phyloP scores from a whole-genome alignment of 2,113 vertebrate genomes.

The Esox niger region DNA sequence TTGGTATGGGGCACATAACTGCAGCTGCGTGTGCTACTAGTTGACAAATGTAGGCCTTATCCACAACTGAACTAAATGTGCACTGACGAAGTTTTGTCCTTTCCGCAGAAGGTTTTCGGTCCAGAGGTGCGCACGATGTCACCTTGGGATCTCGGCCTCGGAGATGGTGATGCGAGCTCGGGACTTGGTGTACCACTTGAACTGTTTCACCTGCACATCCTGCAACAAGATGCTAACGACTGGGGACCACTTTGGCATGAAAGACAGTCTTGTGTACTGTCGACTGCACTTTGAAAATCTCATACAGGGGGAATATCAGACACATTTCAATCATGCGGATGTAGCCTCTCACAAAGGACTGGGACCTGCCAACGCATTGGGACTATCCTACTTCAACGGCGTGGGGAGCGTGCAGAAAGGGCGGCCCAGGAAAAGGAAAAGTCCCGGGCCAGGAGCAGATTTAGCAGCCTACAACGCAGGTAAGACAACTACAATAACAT shows the following conservation, averaged over 20 bases:
- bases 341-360: conserved; percentile 87
- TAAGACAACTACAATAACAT: conserved; percentile 62
- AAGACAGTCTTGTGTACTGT: conserved; percentile 98
- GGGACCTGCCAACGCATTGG: conserved; percentile 85
- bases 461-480: conserved; percentile 96
- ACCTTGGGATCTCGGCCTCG: conserved; percentile 98
- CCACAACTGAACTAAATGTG: not conserved
- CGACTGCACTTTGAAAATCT: conserved; percentile 98
- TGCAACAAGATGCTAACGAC: conserved; percentile 99
- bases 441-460: conserved; percentile 91
- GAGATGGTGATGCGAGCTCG: conserved; percentile 99
- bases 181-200: conserved; percentile 97
- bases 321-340: conserved; percentile 92
- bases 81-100: conserved; percentile 46
- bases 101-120: conserved; percentile 95
- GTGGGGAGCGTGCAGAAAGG: conserved; percentile 97
- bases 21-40: no score
- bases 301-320: conserved; percentile 94
- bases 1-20: not conserved
- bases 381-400: conserved; percentile 97
- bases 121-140: conserved; percentile 96
- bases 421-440: conserved; percentile 94
- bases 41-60: not conserved
- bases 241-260: conserved; percentile 99
- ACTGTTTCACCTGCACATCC: conserved; percentile 97